Conservation (phyloP, 2,797 vertebrate genomes). For the Pyrocephalus nanus region DNA sequence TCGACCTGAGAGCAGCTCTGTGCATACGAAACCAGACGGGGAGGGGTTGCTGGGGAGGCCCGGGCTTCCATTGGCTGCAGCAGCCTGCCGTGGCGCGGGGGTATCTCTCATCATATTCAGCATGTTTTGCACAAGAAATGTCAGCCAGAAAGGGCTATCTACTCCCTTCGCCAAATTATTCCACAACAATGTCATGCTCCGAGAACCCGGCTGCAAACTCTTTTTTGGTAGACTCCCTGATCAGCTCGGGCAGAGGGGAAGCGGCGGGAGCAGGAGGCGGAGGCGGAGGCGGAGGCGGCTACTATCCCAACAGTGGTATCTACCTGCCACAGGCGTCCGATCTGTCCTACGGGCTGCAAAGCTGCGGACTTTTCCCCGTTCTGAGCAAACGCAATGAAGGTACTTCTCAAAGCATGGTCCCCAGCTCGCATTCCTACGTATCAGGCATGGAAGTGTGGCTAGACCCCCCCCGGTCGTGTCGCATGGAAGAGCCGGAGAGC, state of each 20-base stretch:
- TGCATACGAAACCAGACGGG: constrained; percentile 87
- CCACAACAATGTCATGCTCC: constrained; percentile 98
- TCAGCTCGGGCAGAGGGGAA: constrained; percentile 90
- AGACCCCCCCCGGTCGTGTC: constrained; percentile 89
- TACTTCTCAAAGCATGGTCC: constrained; percentile 81
- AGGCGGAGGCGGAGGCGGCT: constrained; percentile 81
- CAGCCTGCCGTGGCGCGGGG: constrained; percentile 89
- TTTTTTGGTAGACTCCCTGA: constrained; percentile 97
- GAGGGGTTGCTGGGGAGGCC: constrained; percentile 89
- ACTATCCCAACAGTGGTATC: constrained; percentile 89
- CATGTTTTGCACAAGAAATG: constrained; percentile 99
- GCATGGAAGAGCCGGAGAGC: constrained; percentile 86
- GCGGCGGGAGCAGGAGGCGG: constrained; percentile 84
- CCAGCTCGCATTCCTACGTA: constrained; percentile 86
- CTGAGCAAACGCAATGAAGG: constrained; percentile 90
- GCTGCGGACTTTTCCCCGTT: constrained; percentile 91
- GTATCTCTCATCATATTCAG: constrained; percentile 99
- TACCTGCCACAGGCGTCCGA: constrained; percentile 91
- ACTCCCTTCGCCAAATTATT: constrained; percentile 97
- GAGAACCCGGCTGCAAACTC: constrained; percentile 95
- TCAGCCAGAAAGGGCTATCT: constrained; percentile 99
- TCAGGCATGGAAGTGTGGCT: constrained; percentile 95
- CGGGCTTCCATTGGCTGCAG: constrained; percentile 96
- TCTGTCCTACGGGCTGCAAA: constrained; percentile 93
- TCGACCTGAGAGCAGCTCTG: constrained; percentile 84